Base-by-base conservation (phyloP, 2,113 vertebrate species). In the Hippocampus guttulatus region DNA sequence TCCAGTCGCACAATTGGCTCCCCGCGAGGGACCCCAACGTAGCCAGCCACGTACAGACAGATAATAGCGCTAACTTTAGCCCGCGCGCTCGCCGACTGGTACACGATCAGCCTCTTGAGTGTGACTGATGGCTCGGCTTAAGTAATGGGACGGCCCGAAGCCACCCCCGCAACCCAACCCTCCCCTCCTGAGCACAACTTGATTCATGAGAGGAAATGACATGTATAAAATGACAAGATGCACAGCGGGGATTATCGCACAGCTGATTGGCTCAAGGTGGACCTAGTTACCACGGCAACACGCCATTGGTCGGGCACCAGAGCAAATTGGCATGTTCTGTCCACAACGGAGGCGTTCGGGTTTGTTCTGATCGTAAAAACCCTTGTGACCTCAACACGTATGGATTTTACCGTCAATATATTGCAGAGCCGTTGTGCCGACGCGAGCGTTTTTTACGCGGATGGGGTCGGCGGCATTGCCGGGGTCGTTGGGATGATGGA, bases 21-120 rank as follows among this genome's bases (percentile, higher is more conserved):
- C 88, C 75, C 84, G 81, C 74, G 10, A 80, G 84, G 81, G 86
- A 87, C 77, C 75, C 52, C 43, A 51, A 84, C 86, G 80, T 79
- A 75, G 86, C 84, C 73, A 85, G 85, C 78, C 82, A 74, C 60
- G 89, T 87, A 88, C 89, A 89, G 85, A 75, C 84, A 85, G 78
- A 90, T 90, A 90, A 90, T 87, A 73, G 86, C 6, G 66, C 89
- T 87, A 89, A 90, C 84, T 90, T 89, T 86, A 87, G 87, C 84
- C 75, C 14, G 65, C 74, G 54, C 72, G 15, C 79, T 67, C 73
- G 62, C 81, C 62, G 81, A 87, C 85, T 83, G 85, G 72, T 41
- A 70, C 80, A 84, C 83, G 88, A 89, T 85, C 80, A 84, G 84
- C 86, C 87, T 89, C 85, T 86, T 89, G 82, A 89, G 85, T 85